A percentile compares a stretch with the other conserved stretches of the same genome.
These are phyloP conservation scores for Peromyscus attwateri DNA, from an alignment of 2,797 vertebrate genomes.

Conservation along the genomic window DNA sequence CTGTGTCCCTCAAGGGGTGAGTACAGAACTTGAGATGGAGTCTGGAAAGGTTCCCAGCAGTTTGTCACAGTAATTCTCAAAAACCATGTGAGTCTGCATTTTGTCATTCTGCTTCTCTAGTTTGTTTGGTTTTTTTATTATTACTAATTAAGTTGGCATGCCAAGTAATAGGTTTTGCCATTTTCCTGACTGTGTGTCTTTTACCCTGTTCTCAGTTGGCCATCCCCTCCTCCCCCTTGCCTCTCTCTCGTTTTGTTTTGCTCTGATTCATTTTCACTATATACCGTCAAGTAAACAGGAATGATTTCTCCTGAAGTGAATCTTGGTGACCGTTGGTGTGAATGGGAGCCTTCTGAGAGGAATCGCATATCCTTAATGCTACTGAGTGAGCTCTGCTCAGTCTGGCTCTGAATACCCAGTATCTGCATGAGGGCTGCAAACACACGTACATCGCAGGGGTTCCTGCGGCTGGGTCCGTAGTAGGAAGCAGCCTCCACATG, in stretches of 20 bases:
- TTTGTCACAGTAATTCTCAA: slow-evolving; percentile 7
- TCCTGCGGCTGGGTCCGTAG: neutral
- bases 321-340: neutral
- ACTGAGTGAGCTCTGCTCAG: neutral
- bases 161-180: neutral
- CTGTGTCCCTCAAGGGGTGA: neutral
- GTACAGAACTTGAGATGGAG: neutral
- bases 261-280: neutral
- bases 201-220: neutral
- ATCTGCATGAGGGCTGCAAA: neutral
- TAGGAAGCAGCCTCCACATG: neutral
- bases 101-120: neutral
- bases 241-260: neutral
- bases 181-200: neutral
- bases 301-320: neutral
- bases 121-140: neutral
- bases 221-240: no score
- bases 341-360: neutral
- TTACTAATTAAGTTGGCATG: no score
- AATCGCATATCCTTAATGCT: neutral
- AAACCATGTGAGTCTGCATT: neutral
- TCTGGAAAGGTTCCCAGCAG: slow-evolving; percentile 26
- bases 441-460: rapidly evolving
- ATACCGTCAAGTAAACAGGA: neutral
- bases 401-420: neutral